Percentiles rank a stretch among this genome's conserved stretches.
phyloP scores from a whole-genome alignment of 1,140 invertebrate species.

The Tetragonula clypearis region DNA sequence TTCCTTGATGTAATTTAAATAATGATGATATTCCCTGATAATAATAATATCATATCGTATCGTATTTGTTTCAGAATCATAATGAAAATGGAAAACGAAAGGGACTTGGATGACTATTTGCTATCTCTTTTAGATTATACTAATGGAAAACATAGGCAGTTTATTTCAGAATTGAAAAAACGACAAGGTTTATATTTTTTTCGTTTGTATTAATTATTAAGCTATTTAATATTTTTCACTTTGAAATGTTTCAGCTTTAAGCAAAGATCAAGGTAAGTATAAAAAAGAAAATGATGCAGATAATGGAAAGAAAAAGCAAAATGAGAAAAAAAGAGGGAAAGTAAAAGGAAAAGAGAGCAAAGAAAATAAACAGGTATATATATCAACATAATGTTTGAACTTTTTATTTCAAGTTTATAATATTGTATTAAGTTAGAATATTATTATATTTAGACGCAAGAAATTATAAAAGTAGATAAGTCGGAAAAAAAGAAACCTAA shows the following conservation, averaged over 20 bases:
- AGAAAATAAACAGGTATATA: constrained; percentile 39
- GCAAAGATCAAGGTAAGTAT: constrained; percentile 56
- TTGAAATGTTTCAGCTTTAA: constrained; percentile 48
- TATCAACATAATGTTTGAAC: neutral
- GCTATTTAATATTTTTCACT: constrained; percentile 20
- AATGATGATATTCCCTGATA: neutral
- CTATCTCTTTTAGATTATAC: constrained; percentile 85
- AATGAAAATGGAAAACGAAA: constrained; percentile 84
- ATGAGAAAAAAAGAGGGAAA: constrained; percentile 74
- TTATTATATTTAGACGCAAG: constrained; percentile 73
- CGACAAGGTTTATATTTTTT: constrained; percentile 66
- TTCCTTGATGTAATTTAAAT: neutral
- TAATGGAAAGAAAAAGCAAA: constrained; percentile 58
- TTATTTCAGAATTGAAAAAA: constrained; percentile 85
- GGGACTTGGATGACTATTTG: constrained; percentile 88
- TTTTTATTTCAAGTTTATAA: neutral
- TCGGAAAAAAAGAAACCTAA: constrained; percentile 88
- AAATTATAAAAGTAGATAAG: constrained; percentile 76
- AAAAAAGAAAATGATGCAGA: constrained; percentile 67
- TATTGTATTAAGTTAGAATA: neutral
- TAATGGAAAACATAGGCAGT: constrained; percentile 85
- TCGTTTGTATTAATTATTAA: constrained; percentile 10
- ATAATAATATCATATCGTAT: neutral
- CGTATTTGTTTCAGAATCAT: constrained; percentile 82
- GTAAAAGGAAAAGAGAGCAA: constrained; percentile 64